Evolutionary conservation across 2,113 vertebrate species (phyloP).

Genomic region (Etia nguti): DNA sequence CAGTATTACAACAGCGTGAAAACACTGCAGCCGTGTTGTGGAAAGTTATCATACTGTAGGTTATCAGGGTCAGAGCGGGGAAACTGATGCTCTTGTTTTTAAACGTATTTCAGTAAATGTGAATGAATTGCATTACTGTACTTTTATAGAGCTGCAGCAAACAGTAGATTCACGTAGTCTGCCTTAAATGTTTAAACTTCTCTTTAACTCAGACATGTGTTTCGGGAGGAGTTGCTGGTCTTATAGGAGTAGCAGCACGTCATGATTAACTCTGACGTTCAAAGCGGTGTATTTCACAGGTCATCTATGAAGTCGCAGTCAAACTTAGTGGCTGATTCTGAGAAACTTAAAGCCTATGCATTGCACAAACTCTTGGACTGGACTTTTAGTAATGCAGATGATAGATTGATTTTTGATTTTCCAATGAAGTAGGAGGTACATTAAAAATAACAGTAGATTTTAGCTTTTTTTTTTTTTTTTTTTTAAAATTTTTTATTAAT

Average conservation of each 20-base stretch:
- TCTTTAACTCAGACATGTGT: neutral
- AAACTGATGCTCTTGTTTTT: neutral
- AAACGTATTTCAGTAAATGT: neutral
- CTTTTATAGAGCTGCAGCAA: neutral
- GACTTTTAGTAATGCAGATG: neutral
- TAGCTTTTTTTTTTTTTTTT: neutral
- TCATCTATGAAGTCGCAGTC: neutral
- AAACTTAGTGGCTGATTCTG: too few relatives aligned
- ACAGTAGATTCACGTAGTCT: neutral
- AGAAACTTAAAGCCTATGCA: neutral
- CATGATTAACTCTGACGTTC: fast-evolving
- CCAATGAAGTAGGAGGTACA: too few relatives aligned
- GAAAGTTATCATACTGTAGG: neutral
- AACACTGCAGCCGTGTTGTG: neutral
- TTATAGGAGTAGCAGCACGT: neutral
- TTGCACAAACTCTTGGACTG: neutral
- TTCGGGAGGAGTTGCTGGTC: neutral
- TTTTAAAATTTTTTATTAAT: too few relatives aligned
- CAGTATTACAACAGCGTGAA: neutral
- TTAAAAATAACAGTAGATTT: neutral
- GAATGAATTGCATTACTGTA: neutral
- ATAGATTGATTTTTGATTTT: neutral
- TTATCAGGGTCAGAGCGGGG: too few relatives aligned
- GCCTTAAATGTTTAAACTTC: neutral
- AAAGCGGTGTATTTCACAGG: neutral